Evolutionary conservation across 2,888 invertebrate species (phyloP).

Genomic region (Brassicogethes aeneus): DNA sequence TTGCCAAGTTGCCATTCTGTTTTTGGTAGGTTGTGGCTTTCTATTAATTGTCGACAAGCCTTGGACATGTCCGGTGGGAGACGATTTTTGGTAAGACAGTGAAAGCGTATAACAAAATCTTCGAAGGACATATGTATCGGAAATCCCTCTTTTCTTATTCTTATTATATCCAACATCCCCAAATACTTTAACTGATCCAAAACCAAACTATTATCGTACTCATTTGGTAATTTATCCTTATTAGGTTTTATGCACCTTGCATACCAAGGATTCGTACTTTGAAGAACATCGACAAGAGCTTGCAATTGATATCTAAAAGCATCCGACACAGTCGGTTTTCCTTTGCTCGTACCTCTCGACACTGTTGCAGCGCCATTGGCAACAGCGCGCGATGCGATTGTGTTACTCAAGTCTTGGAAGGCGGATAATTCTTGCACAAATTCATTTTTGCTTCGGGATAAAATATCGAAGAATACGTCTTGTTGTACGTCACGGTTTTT

Average conservation of each 20-base stretch:
- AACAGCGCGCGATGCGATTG: conserved; percentile 17
- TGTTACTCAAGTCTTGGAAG: conserved; percentile 47
- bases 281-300: conserved; percentile 79
- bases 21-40: conserved; percentile 55
- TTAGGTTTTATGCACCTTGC: conserved; percentile 91
- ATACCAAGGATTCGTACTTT: conserved; percentile 87
- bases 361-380: conserved; percentile 49
- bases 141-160: conserved; percentile 83
- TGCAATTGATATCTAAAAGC: conserved; percentile 82
- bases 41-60: conserved; percentile 47
- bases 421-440: conserved; percentile 71
- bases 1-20: conserved; percentile 85
- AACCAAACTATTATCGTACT: conserved; percentile 72
- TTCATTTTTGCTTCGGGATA: conserved; percentile 73
- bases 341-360: conserved; percentile 79
- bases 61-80: conserved; percentile 43
- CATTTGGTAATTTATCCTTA: conserved; percentile 69
- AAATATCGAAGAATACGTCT: conserved; percentile 84
- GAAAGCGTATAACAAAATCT: conserved; percentile 68
- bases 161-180: conserved; percentile 88
- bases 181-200: conserved; percentile 82
- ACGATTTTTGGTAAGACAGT: conserved; percentile 52
- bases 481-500: conserved; percentile 91
- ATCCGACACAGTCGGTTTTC: conserved; percentile 82
- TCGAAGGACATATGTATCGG: conserved; percentile 75